phyloP scores from a whole-genome alignment of 1,140 invertebrate genomes.

The Drosophila kikkawai region DNA sequence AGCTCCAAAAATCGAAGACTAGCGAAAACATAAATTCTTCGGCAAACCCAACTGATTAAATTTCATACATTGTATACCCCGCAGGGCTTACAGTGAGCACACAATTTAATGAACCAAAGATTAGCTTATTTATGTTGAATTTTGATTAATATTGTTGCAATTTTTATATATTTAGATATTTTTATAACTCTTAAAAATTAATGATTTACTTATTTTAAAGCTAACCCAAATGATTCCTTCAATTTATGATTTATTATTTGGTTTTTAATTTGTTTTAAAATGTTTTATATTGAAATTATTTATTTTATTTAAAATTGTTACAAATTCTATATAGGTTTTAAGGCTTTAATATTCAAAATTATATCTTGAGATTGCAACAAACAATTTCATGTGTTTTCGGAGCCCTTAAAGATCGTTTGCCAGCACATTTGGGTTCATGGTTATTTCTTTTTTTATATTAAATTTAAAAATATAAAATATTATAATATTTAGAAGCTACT shows the following conservation, averaged over 20 bases:
- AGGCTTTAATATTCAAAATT: neutral
- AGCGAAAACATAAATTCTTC: slow-evolving; percentile 2
- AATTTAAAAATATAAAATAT: neutral
- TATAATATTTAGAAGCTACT: neutral
- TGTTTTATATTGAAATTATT: neutral
- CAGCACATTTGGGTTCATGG: neutral
- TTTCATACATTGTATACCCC: neutral
- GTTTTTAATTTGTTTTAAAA: neutral
- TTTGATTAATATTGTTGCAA: neutral
- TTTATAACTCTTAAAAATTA: neutral
- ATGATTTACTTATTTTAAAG: neutral
- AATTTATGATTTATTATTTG: neutral
- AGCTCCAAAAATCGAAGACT: neutral
- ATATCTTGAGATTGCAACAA: neutral
- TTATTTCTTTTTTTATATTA: neutral
- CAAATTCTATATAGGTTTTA: too few relatives aligned
- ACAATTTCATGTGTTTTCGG: too few relatives aligned
- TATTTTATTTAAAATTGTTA: too few relatives aligned
- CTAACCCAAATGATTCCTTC: neutral
- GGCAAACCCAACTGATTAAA: slow-evolving; percentile 3
- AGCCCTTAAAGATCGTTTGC: neutral
- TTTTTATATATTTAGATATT: neutral
- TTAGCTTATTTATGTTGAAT: neutral
- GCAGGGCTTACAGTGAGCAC: neutral
- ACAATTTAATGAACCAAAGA: neutral